Percentiles rank a stretch among this genome's conserved stretches.
Evolutionary conservation across 2,113 vertebrate genomes (phyloP).

Genomic region (Cynocephalus volans): DNA sequence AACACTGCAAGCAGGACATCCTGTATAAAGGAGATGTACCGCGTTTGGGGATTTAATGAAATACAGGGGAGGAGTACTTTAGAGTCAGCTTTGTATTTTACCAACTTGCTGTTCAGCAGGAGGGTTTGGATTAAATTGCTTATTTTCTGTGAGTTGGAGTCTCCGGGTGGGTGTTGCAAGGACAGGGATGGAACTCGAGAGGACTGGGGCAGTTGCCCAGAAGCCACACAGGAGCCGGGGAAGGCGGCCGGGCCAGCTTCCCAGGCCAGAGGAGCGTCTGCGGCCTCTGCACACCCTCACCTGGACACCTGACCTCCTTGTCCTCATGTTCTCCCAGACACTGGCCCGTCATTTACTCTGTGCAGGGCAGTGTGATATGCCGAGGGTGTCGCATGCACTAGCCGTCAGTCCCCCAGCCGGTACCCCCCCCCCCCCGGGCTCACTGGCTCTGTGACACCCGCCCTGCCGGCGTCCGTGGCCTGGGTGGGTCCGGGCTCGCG

Average conservation of each 20-base stretch:
- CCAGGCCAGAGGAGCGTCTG: neutral
- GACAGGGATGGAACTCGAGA: neutral
- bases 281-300: rapidly evolving
- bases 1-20: neutral
- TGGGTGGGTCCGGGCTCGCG: no score
- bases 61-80: rapidly evolving
- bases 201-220: rapidly evolving
- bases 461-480: no score
- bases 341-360: neutral
- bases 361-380: neutral
- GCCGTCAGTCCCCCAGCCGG: neutral
- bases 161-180: neutral
- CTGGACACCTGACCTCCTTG: rapidly evolving
- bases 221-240: no score
- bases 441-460: rapidly evolving
- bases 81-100: neutral
- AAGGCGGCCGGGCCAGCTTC: no score
- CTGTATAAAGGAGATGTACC: neutral
- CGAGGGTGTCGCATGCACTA: neutral
- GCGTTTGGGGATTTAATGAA: neutral
- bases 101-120: neutral
- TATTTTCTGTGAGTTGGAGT: neutral
- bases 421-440: neutral
- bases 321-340: neutral
- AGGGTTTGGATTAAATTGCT: neutral